Percentiles rank a stretch among this genome's conserved stretches.
Conservation (phyloP, 2,888 invertebrate genomes). For the Cryptops parisi region DNA sequence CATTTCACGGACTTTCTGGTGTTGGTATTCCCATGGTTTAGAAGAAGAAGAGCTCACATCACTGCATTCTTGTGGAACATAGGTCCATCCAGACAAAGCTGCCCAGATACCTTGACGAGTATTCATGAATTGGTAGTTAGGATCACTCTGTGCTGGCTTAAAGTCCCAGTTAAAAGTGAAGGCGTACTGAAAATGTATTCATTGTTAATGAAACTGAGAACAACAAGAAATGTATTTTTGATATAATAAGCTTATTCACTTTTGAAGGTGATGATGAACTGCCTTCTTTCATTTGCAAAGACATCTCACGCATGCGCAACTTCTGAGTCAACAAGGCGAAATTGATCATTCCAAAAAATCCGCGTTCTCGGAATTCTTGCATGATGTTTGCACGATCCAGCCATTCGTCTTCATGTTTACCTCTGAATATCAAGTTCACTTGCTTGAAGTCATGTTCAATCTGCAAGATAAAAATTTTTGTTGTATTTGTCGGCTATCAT, state of each 20-base stretch:
- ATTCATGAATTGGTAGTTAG: not conserved
- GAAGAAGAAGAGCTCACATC: not conserved
- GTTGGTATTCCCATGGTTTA: not conserved
- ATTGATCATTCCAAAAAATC: not conserved
- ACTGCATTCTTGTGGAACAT: not conserved
- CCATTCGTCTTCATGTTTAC: not conserved
- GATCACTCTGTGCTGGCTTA: not conserved
- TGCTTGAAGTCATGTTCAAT: too few relatives aligned
- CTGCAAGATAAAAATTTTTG: too few relatives aligned
- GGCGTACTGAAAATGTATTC: too few relatives aligned
- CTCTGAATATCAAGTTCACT: not conserved
- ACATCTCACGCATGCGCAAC: not conserved
- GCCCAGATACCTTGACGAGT: not conserved
- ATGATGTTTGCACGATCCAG: not conserved
- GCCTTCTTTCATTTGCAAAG: too few relatives aligned
- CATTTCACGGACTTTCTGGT: too few relatives aligned
- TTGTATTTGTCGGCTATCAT: too few relatives aligned
- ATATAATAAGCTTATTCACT: not conserved
- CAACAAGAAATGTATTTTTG: not conserved
- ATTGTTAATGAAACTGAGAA: not conserved
- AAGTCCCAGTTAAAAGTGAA: not conserved
- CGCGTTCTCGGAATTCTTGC: not conserved
- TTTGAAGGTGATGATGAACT: not conserved
- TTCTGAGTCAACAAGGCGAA: not conserved
- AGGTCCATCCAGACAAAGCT: not conserved